Percentiles rank a stretch among this genome's conserved stretches.
Evolutionary conservation across 2,797 vertebrate genomes (phyloP).

Genomic region (Synanceia verrucosa): DNA sequence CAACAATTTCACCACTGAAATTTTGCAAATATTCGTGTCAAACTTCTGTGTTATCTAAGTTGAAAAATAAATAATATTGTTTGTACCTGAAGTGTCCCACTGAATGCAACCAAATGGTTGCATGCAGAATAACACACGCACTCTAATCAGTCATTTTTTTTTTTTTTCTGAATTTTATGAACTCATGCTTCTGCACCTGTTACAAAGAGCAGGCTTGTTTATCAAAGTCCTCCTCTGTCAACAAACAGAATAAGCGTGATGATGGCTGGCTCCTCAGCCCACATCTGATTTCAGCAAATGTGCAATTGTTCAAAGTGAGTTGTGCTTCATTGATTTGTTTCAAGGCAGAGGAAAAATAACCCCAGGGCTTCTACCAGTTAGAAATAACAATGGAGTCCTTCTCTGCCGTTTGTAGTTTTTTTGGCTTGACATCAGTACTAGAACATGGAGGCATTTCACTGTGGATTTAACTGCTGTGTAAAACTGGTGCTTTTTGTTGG

Average conservation of each 20-base stretch:
- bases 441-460: conserved; percentile 56
- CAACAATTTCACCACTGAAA: conserved; percentile 32
- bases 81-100: conserved; percentile 37
- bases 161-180: conserved; percentile 56
- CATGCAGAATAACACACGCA: conserved; percentile 69
- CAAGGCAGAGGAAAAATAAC: conserved; percentile 82
- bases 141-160: conserved; percentile 64
- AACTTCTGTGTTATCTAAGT: background rate
- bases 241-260: conserved; percentile 71
- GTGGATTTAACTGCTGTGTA: conserved; percentile 36
- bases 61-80: conserved; percentile 47
- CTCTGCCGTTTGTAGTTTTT: conserved; percentile 67
- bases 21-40: conserved; percentile 39
- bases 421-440: conserved; percentile 60
- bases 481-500: conserved; percentile 8
- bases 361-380: conserved; percentile 78
- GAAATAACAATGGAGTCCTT: conserved; percentile 83
- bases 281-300: conserved; percentile 81
- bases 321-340: conserved; percentile 83
- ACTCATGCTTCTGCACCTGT: conserved; percentile 70
- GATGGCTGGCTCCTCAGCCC: conserved; percentile 72
- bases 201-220: conserved; percentile 73
- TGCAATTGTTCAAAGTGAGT: conserved; percentile 82
- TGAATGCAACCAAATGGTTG: conserved; percentile 50
- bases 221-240: conserved; percentile 75